phyloP scores from a whole-genome alignment of 2,113 vertebrate genomes.

The Notothenia rossii region DNA sequence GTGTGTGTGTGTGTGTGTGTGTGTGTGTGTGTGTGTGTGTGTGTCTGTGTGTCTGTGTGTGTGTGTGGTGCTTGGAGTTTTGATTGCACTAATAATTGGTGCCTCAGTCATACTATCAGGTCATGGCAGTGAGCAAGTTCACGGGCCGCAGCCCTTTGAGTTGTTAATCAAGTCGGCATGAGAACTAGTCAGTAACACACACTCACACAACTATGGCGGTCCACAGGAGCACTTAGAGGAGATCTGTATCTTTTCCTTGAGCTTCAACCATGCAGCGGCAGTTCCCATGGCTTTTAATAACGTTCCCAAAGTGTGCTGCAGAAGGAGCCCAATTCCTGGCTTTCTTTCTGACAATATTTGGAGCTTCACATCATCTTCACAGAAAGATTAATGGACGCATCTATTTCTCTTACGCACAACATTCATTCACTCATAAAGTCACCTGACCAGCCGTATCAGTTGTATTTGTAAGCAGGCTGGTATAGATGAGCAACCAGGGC shows the following conservation, averaged over 20 bases:
- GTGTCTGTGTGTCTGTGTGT: no score
- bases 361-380: neutral
- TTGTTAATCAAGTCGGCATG: slow-evolving; percentile 55
- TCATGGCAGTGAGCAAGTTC: slow-evolving; percentile 28
- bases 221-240: slow-evolving; percentile 54
- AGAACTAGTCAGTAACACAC: slow-evolving; percentile 43
- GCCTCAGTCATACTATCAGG: slow-evolving; percentile 26
- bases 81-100: slow-evolving; percentile 14
- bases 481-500: slow-evolving; percentile 5
- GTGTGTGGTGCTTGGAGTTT: neutral
- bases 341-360: slow-evolving; percentile 8
- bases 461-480: neutral
- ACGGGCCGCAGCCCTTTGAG: slow-evolving; percentile 29
- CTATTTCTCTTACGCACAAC: slow-evolving; percentile 49
- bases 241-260: slow-evolving; percentile 68
- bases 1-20: no score
- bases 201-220: slow-evolving; percentile 22
- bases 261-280: slow-evolving; percentile 47
- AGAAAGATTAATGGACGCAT: neutral
- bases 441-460: neutral
- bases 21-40: no score
- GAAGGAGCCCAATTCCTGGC: slow-evolving; percentile 2
- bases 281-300: slow-evolving; percentile 72
- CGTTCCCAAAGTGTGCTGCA: slow-evolving; percentile 6
- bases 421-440: slow-evolving; percentile 46